Conservation (phyloP, 2,113 vertebrate genomes). For the Brienomyrus brachyistius region DNA sequence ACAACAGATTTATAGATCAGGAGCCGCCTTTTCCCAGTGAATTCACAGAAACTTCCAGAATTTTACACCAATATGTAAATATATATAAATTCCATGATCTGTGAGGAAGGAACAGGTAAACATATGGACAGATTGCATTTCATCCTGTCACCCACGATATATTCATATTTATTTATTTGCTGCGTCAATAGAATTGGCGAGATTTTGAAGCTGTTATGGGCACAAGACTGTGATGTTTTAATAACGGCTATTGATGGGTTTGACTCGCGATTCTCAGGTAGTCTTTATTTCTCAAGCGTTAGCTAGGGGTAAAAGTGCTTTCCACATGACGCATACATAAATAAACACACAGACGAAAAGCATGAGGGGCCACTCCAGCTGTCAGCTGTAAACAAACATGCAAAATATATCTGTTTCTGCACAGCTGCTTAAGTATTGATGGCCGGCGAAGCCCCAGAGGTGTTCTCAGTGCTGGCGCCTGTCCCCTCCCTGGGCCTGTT, state of each 20-base stretch:
- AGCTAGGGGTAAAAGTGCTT: neutral
- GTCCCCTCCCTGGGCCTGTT: slow-evolving; percentile 4
- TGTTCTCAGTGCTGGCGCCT: slow-evolving; percentile 2
- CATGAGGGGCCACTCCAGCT: neutral
- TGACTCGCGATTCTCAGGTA: neutral
- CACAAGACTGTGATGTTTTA: neutral
- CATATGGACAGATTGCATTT: neutral
- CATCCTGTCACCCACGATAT: neutral
- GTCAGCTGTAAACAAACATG: slow-evolving; percentile 3
- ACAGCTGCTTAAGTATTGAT: slow-evolving; percentile 3
- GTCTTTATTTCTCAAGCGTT: neutral
- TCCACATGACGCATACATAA: neutral
- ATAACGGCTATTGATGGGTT: neutral
- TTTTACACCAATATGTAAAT: neutral
- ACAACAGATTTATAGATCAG: slow-evolving; percentile 10
- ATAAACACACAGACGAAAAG: neutral
- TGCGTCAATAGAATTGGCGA: neutral
- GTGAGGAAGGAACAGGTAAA: neutral
- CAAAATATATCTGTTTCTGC: slow-evolving; percentile 3
- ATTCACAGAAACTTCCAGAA: neutral
- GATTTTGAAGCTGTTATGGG: neutral
- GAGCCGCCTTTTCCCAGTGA: neutral
- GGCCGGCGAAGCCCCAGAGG: slow-evolving; percentile 14
- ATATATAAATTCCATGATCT: neutral
- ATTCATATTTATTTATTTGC: neutral